Base-by-base conservation (phyloP, 1,140 invertebrate genomes). In the Pomacea maculata region DNA sequence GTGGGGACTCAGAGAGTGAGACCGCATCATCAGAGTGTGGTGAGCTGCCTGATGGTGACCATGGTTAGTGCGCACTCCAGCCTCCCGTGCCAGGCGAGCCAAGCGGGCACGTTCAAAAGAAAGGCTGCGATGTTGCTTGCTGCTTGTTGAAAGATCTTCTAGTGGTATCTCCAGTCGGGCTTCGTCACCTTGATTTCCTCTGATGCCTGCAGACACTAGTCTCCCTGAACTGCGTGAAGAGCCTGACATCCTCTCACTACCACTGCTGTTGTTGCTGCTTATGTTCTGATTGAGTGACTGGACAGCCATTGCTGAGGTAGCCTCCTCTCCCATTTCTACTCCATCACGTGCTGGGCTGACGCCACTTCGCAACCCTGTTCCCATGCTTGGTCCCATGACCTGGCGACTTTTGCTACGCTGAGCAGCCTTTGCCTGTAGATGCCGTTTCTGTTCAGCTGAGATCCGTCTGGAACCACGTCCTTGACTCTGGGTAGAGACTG, bases 121-220 rank as follows among this genome's bases (percentile, higher is more conserved):
- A 8, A 80, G 63, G 76, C 85, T 83, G 25, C 84, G 71, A 64
- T 70, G 76, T 81, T 83, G 80, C 63, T 85, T 85, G 25, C 82
- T 83, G 65, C 85, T 88, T 68, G 82, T 85, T 4, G 93, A 93
- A 88, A 95, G 95, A 85, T 95, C 95, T 88, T 97, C 96, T 9
- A 97, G 87, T 0, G 96, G 96, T 65, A 97, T 97, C 87, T 97
- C 96, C 63, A 88, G 84, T 61, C 61, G 54, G 19, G 52, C 77
- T 52, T 78, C 77, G 0, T 34, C 6, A 15, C 34, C 75, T 21
- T 68, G 64, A 65, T 54, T 67, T 29, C 25, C 12, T 11, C 54
- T 71, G 52, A 67, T 52, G 19, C 77, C 64, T 1, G 63, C 19
- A 11, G 65, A 29, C 29, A 52, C 65, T 11, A 21, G 34, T 52